A percentile compares a stretch with the other conserved stretches of the same genome.
phyloP scores from a whole-genome alignment of 2,113 vertebrate species.

The Lamprotornis superbus region DNA sequence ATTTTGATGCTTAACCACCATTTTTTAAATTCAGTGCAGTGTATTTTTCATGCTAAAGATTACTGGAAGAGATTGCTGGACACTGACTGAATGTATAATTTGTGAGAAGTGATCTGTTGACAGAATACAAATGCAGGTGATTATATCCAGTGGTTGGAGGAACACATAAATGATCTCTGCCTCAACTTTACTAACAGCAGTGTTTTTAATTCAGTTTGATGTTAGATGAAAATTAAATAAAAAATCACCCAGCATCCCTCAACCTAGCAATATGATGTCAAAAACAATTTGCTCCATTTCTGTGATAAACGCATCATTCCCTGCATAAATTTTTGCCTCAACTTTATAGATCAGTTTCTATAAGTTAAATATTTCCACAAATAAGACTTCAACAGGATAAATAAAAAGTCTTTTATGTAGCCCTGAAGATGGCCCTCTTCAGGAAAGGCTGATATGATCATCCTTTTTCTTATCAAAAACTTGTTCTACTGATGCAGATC shows the following conservation, averaged over 20 bases:
- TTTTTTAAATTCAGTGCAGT: not conserved
- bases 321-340: not conserved
- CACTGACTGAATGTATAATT: slow-evolving; percentile 19
- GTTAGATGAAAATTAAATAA: not conserved
- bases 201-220: not conserved
- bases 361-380: not conserved
- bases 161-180: not conserved
- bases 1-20: not conserved
- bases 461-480: not conserved
- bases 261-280: not conserved
- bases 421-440: not conserved
- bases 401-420: not conserved
- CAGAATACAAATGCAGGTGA: not conserved
- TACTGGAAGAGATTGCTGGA: not conserved
- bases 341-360: not conserved
- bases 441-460: not conserved
- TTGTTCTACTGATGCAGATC: not conserved
- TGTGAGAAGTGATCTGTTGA: not conserved
- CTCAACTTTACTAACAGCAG: not conserved
- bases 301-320: not conserved
- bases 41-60: not conserved
- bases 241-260: not conserved
- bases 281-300: not conserved
- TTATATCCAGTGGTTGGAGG: not conserved
- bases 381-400: not conserved